These are phyloP conservation scores for Furcula furcula DNA, from an alignment of 2,888 invertebrate genomes.

Conservation along the genomic window DNA sequence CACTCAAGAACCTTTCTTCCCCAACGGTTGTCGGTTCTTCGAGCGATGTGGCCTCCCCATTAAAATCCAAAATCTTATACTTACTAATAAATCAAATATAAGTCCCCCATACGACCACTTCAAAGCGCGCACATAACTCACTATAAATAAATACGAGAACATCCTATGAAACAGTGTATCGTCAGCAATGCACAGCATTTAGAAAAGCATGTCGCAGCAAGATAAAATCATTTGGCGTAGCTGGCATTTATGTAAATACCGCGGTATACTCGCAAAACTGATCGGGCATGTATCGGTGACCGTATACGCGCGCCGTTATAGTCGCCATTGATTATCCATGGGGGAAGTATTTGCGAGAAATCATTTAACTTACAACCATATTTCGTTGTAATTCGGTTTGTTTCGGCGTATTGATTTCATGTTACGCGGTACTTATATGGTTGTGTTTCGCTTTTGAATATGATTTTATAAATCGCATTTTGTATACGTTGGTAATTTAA, in stretches of 20 bases:
- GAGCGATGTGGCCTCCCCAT: too few relatives aligned
- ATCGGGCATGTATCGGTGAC: constrained; percentile 15
- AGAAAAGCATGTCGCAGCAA: constrained; percentile 20
- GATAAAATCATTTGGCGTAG: constrained; percentile 31
- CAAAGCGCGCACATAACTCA: too few relatives aligned
- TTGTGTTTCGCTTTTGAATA: too few relatives aligned
- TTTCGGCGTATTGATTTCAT: too few relatives aligned
- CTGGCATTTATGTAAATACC: constrained; percentile 31
- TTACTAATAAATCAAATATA: too few relatives aligned
- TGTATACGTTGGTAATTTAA: too few relatives aligned
- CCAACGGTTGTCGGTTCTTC: too few relatives aligned
- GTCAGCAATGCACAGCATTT: constrained; percentile 23
- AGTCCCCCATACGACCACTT: too few relatives aligned
- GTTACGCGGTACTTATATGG: too few relatives aligned
- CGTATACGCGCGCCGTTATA: constrained; percentile 17
- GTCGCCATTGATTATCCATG: constrained; percentile 18
- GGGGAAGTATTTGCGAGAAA: constrained; percentile 11
- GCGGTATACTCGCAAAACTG: constrained; percentile 14
- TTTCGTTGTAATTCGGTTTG: neutral
- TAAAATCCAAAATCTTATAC: too few relatives aligned
- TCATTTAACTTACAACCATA: constrained; percentile 2
- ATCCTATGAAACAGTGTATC: constrained; percentile 13
- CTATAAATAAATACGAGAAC: constrained; percentile 21
- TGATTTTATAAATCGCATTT: too few relatives aligned
- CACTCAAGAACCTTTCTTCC: too few relatives aligned